Evolutionary conservation across 2,113 vertebrate genomes (phyloP), one percentile per base, ranked within the genome.

Genomic region (Mellivora capensis): DNA sequence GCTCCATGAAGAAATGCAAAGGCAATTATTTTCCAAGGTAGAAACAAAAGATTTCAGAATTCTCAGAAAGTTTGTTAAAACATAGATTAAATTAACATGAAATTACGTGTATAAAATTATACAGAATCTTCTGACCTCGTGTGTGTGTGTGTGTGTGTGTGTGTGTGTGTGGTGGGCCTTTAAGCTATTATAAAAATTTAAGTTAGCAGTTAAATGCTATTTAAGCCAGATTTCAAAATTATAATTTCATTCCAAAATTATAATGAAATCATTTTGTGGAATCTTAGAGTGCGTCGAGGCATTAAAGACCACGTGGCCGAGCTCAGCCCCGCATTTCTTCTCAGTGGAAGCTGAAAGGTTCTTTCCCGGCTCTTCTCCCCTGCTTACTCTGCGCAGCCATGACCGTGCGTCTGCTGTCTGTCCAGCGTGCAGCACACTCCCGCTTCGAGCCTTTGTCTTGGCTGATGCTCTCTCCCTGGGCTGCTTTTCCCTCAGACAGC

Each of bases 31-130:
- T 64, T 34, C 34, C 80, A 81, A 21, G 74, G 31, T 37, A 7
- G 29, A 88, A 90, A 62, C 57, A 52, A 67, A 95, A 81, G 17
- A 44, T 23, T 59, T 42, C 27, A 96, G 67, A 88, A 85, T 69
- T 88, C 21, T 49, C 49, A 37, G 17, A 69, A 80, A 42, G 4
- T 89, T 71, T 74, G 0, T 37, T 82, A 49, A 72, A 7, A 6
- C 47, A 14, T 47, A 64, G 57, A 57, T 76, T 81, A 93, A 77
- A 91, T 85, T 44, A n/a, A 44, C 44, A 77, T 67, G 11, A 93
- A 74, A 29, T 87, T 71, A 74, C 82, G 13, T 47, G n/a, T 79
- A 49, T 59, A 44, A 93, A 94, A 86, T 31, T 72, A n/a, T 39
- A 72, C 81, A 74, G 83, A 95, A 80, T 64, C 37, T 54, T 71